phyloP scores from a whole-genome alignment of 2,113 vertebrate species.

The Thunnus thynnus region DNA sequence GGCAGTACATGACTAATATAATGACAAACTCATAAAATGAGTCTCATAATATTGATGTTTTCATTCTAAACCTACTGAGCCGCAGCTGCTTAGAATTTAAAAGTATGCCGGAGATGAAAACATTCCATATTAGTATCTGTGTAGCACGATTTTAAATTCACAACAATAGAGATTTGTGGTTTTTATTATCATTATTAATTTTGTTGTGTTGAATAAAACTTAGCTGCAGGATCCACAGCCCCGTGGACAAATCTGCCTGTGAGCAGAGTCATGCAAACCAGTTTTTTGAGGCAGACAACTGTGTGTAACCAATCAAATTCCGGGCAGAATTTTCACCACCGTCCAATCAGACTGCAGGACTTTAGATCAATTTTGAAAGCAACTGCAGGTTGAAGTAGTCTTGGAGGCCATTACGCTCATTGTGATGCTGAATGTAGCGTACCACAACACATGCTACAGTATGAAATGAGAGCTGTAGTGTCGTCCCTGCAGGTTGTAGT shows the following conservation, averaged over 20 bases:
- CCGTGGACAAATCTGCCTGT: slow-evolving; percentile 50
- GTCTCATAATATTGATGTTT: not conserved
- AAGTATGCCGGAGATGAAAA: not conserved
- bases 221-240: not conserved
- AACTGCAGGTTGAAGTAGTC: not conserved
- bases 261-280: slow-evolving; percentile 37
- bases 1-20: not conserved
- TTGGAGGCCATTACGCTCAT: not conserved
- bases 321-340: not conserved
- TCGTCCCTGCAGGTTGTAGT: slow-evolving; percentile 7
- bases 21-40: not conserved
- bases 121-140: too few relatives aligned
- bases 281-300: slow-evolving; percentile 15
- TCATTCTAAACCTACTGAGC: not conserved
- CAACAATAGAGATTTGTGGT: not conserved
- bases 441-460: not conserved
- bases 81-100: not conserved
- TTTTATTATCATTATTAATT: not conserved
- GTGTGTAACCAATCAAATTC: slow-evolving; percentile 44
- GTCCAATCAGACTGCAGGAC: slow-evolving; percentile 45
- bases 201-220: not conserved
- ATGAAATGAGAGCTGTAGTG: not conserved
- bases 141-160: too few relatives aligned
- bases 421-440: slow-evolving; percentile 1
- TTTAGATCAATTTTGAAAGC: slow-evolving; percentile 40